These are phyloP conservation scores for Phortica variegata DNA, from an alignment of 1,140 invertebrate species.

Conservation along the genomic window DNA sequence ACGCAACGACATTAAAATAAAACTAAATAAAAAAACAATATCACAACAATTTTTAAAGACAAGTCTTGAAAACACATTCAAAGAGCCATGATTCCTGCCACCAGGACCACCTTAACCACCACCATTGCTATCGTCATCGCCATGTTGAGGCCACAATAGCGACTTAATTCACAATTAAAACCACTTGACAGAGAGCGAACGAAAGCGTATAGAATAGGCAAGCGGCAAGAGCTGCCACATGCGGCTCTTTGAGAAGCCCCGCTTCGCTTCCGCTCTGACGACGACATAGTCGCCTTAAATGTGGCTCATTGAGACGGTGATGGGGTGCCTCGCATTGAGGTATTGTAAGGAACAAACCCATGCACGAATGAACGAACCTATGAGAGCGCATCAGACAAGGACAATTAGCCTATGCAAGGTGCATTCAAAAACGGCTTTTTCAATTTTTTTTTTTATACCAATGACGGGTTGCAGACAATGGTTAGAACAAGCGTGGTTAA, in stretches of 20 bases:
- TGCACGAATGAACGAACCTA: constrained; percentile 14
- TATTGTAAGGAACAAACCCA: not conserved
- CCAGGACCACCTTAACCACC: constrained; percentile 14
- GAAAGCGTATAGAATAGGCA: not conserved
- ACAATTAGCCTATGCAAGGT: constrained; percentile 32
- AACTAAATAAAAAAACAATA: constrained; percentile 15
- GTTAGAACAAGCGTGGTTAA: constrained; percentile 10
- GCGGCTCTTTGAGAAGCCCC: constrained; percentile 34
- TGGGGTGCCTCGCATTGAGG: constrained; percentile 9
- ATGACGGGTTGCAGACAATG: no score
- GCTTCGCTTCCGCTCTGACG: constrained; percentile 14
- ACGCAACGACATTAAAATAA: constrained; percentile 33
- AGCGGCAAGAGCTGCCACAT: constrained; percentile 23
- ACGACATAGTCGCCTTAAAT: constrained; percentile 12
- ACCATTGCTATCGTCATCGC: constrained; percentile 2
- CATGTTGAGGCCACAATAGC: constrained; percentile 44
- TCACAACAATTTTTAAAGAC: constrained; percentile 17
- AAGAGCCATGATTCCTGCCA: constrained; percentile 12
- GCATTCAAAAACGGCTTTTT: constrained; percentile 5
- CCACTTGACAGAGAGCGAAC: constrained; percentile 33
- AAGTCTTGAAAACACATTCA: constrained; percentile 19
- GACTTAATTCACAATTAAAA: constrained; percentile 57
- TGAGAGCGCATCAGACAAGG: constrained; percentile 39
- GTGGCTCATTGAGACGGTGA: constrained; percentile 24
- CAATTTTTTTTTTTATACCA: constrained; percentile 4